These are phyloP conservation scores for Pachydiplax longipennis DNA, from an alignment of 2,888 invertebrate species.

Conservation along the genomic window DNA sequence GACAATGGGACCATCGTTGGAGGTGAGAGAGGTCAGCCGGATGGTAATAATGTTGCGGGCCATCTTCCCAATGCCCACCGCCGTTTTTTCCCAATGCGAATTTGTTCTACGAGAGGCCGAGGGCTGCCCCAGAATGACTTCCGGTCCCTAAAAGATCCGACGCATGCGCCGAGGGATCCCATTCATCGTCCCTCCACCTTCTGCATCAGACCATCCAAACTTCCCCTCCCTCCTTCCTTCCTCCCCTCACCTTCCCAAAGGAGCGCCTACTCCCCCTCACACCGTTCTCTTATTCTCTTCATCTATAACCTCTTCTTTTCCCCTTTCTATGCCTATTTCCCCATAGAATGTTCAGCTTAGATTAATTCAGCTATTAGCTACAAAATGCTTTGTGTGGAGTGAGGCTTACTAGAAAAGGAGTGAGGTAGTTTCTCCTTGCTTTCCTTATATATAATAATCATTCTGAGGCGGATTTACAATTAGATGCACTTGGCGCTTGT, in stretches of 20 bases:
- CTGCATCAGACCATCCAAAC: neutral
- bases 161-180: slow-evolving; percentile 22
- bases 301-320: too few species aligned
- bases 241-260: neutral
- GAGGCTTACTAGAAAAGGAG: too few species aligned
- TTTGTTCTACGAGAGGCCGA: neutral
- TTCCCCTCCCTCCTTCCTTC: neutral
- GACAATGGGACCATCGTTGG: neutral
- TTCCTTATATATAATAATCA: too few species aligned
- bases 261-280: too few species aligned
- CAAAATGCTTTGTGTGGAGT: too few species aligned
- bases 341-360: too few species aligned
- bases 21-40: neutral
- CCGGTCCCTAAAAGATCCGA: slow-evolving; percentile 31
- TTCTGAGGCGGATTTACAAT: too few species aligned
- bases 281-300: too few species aligned
- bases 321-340: too few species aligned
- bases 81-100: neutral
- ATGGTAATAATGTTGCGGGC: neutral
- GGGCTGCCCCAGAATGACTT: slow-evolving; percentile 22
- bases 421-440: too few species aligned
- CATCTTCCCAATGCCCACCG: neutral
- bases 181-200: slow-evolving; percentile 1
- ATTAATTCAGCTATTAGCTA: too few species aligned
- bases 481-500: too few species aligned